Evolutionary conservation across 2,113 vertebrate genomes (phyloP).

Genomic region (Triplophysa tibetana): DNA sequence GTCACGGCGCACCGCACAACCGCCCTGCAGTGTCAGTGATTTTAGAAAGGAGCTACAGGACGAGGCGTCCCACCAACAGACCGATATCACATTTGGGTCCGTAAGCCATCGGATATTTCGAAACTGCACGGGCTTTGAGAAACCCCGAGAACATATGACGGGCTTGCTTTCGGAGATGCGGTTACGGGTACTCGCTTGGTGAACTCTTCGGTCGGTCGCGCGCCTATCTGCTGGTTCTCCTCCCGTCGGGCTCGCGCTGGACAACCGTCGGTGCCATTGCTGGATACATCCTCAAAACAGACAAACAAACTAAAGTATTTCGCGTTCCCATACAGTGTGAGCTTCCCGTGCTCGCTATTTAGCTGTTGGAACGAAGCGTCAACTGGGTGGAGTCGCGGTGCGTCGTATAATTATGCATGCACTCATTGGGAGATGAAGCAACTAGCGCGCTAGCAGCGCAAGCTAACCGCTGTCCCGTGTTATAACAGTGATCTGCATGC

Average conservation of each 20-base stretch:
- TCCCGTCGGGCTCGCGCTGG: conserved; percentile 10
- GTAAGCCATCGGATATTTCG: not conserved
- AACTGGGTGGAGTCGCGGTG: conserved; percentile 45
- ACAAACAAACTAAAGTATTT: not conserved
- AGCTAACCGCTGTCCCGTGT: conserved; percentile 32
- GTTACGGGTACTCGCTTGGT: not conserved
- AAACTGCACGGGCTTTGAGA: not conserved
- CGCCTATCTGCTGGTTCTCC: not conserved
- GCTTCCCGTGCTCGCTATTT: not conserved
- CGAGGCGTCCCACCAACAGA: conserved; percentile 19
- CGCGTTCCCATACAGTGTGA: not conserved
- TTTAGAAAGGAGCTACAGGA: conserved; percentile 27
- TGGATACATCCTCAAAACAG: not conserved
- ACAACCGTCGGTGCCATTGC: not conserved
- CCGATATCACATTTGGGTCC: not conserved
- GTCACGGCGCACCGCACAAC: conserved; percentile 45
- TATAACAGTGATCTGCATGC: conserved; percentile 21
- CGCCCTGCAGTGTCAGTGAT: conserved; percentile 57
- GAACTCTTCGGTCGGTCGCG: conserved; percentile 20
- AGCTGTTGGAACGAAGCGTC: not conserved
- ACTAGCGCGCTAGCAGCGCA: conserved; percentile 10
- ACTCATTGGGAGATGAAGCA: not conserved
- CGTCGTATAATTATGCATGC: conserved; percentile 38
- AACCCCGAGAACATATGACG: not conserved
- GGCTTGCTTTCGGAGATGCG: not conserved